Evolutionary conservation across 2,113 vertebrate genomes (phyloP), one percentile per base, ranked within the genome.

Genomic region (zebrafish (Danio rerio)): DNA sequence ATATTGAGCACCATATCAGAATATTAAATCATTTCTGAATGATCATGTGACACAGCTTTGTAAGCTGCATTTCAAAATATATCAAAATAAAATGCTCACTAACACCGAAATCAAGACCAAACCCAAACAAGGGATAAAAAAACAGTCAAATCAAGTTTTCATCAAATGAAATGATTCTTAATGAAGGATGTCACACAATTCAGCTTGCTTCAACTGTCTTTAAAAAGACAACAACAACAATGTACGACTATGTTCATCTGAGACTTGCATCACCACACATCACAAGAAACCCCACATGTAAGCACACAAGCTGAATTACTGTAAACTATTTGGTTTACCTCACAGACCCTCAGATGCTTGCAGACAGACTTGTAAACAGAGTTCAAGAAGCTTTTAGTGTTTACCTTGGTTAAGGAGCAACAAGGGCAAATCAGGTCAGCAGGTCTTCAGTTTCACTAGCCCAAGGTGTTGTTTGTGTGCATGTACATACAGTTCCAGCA

Each of bases 321-420:
- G 8, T 9, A 31, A 72, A 53, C 49, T 16, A 31, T 31, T 53
- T 5, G n/a, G 81, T 61, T 75, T 50, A 69, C 80, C 85, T 86
- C 87, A 16, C 85, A 86, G 83, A 69, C 11, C 10, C 40, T 53
- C 12, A 70, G 79, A 69, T 43, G 52, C 52, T 43, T 15, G 6
- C 50, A 55, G 69, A 10, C 3, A 20, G 5, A 47, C 9, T 75
- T n/a, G n/a, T 59, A 18, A 80, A 62, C 40, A 63, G 53, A 81
- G 78, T 84, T 90, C 63, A 83, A 83, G 84, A 62, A 47, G 58
- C 10, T 85, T 21, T 15, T 85, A 15, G 71, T 69, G 80, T 87
- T 91, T 84, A 31, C 87, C 91, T 87, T 90, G 86, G 90, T 88
- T 89, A 90, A 89, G 85, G 80, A 90, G 81, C 52, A 88, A 80